Evolutionary conservation across 2,797 vertebrate genomes (phyloP).

Genomic region (Cossypha niveicapilla): DNA sequence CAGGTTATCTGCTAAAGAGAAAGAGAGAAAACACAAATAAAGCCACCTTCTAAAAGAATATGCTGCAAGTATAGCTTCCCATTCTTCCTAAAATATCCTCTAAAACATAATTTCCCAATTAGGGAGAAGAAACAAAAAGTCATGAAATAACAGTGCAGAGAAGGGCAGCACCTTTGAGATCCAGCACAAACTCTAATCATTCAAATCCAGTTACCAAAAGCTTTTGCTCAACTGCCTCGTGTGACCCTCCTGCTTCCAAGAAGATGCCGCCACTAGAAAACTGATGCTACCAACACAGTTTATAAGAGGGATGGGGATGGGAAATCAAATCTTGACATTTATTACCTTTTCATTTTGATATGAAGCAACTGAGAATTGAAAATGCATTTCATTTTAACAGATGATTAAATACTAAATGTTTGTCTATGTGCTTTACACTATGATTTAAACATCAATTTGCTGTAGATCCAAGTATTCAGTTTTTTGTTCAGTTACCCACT

Average conservation of each 20-base stretch:
- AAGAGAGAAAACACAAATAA: background rate
- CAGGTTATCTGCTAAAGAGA: background rate
- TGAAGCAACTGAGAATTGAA: conserved; percentile 18
- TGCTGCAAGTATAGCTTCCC: background rate
- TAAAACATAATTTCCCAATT: background rate
- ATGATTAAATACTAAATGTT: conserved; percentile 66
- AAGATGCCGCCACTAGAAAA: background rate
- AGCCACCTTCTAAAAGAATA: background rate
- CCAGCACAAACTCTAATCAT: background rate
- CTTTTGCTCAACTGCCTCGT: background rate
- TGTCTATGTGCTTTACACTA: conserved; percentile 57
- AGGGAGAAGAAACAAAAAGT: background rate
- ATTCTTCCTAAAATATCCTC: background rate
- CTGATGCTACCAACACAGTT: background rate
- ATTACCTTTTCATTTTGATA: conserved; percentile 37
- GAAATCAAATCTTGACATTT: conserved; percentile 39
- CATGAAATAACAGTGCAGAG: background rate
- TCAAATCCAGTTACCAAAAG: background rate
- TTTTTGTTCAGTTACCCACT: conserved; percentile 43
- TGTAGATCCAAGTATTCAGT: conserved; percentile 1
- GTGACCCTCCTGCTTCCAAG: background rate
- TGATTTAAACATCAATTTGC: conserved; percentile 51
- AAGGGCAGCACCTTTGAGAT: background rate
- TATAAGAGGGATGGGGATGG: background rate
- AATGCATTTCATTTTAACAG: conserved; percentile 66